Conservation (phyloP, 2,797 vertebrate species). For the Poeciliopsis presidionis region DNA sequence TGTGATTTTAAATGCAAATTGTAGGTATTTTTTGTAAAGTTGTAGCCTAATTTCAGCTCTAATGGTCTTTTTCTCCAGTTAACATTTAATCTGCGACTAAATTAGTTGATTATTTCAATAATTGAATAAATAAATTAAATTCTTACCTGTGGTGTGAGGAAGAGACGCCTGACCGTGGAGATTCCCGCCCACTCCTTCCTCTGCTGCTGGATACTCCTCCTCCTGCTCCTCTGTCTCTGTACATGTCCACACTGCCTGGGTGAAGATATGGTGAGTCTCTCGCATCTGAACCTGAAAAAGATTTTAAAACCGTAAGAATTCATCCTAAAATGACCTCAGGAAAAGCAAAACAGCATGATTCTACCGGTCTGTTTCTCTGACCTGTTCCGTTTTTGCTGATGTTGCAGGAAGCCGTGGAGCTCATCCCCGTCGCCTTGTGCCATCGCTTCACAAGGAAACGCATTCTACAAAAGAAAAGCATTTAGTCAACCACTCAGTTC, state of each 20-base stretch:
- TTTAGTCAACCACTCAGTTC: background rate
- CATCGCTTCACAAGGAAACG: conserved; percentile 94
- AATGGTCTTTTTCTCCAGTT: too few species aligned
- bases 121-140: too few species aligned
- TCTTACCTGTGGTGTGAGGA: conserved; percentile 82
- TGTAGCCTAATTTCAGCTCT: too few species aligned
- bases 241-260: conserved; percentile 84
- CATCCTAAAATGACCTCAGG: background rate
- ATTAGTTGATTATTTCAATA: too few species aligned
- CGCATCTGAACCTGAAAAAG: conserved; percentile 80
- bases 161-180: conserved; percentile 82
- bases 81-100: background rate
- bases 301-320: background rate
- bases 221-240: conserved; percentile 85
- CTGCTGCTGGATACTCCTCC: conserved; percentile 80
- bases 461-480: conserved; percentile 82
- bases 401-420: conserved; percentile 51
- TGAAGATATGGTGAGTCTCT: conserved; percentile 87
- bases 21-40: too few species aligned
- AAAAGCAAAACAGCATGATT: background rate
- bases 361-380: conserved; percentile 78
- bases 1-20: too few species aligned
- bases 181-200: conserved; percentile 87
- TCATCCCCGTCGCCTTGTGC: conserved; percentile 87
- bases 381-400: conserved; percentile 85